A percentile compares a stretch with the other conserved stretches of the same genome.
Conservation (phyloP, 2,113 vertebrate genomes). For the Sebastes schlegelii region DNA sequence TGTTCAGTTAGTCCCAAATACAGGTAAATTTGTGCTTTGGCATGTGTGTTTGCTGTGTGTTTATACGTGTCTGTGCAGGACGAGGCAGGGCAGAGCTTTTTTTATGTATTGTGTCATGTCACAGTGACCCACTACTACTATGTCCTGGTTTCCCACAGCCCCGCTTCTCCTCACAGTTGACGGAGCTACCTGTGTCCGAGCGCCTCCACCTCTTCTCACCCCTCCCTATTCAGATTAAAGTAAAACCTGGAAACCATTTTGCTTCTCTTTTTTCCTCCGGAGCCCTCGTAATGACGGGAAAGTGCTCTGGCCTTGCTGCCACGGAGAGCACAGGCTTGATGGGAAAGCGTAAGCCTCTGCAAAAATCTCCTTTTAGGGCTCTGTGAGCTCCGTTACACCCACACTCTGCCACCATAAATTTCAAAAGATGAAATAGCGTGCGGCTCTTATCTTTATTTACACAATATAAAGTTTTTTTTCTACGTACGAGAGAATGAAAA, state of each 20-base stretch:
- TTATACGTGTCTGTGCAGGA: neutral
- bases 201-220: conserved; percentile 1
- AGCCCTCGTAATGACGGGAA: conserved; percentile 76
- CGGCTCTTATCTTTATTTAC: conserved; percentile 70
- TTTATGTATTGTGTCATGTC: conserved; percentile 40
- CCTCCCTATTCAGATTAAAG: conserved; percentile 66
- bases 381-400: conserved; percentile 61
- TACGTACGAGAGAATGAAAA: conserved; percentile 32
- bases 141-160: conserved; percentile 38
- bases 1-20: conserved; percentile 9
- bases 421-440: conserved; percentile 63
- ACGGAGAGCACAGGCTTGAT: conserved; percentile 63
- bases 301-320: conserved; percentile 65
- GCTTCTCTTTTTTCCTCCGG: conserved; percentile 61
- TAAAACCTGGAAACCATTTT: conserved; percentile 81
- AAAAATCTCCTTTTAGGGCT: conserved; percentile 78
- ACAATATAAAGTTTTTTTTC: conserved; percentile 58
- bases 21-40: neutral
- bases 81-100: neutral
- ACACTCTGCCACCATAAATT: conserved; percentile 64
- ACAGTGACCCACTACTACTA: conserved; percentile 23
- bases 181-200: conserved; percentile 51
- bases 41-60: neutral
- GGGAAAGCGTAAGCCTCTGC: conserved; percentile 68
- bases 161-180: conserved; percentile 4